Base-by-base conservation (phyloP, 2,797 vertebrate species). In the Acanthurus lineatus region DNA sequence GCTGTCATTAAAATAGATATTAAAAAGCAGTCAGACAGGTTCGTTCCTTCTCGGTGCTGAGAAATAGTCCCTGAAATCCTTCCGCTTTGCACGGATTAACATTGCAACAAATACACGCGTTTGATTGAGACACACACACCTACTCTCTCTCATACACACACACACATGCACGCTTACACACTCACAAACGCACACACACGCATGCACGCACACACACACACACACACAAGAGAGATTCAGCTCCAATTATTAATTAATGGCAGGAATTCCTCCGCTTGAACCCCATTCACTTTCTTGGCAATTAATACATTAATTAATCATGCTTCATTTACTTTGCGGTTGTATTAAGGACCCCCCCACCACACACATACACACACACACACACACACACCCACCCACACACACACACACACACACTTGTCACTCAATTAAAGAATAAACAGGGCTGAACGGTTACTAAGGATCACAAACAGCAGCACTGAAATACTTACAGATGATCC, bases 301-400 rank as follows among this genome's bases (percentile, higher is more conserved):
- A 95, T 94, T 94, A 90, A 90, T 92, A 76, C 84, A 92, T 95
- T 81, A 94, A 95, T 94, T 92, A 95, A 95, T 95, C 81, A 94
- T 95, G 90, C 77, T 89, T 92, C 91, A 88, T 93, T 95, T 93
- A 93, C 76, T 95, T 93, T 93, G 91, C 91, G 82, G 83, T 89
- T 86, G 85, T 84, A 86, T 76, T 77, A 82, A 81, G 70, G 83
- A 1, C 42, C 19, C 54, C 45, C 28, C 54, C 25, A 11, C 12
- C 22, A 25, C 11, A 52, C 28, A 10, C 48, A n/a, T 44, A n/a
- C 32, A 11, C 28, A 10, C 48, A n/a, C 48, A n/a, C 32, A 11
- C 59, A 9, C 59, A 28, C 44, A 51, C 74, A 48, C 69, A 53
- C 56, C 25, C 68, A 45, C 63, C 42, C 60, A 32, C 71, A 28